Percentiles rank a stretch among this genome's conserved stretches.
phyloP scores from a whole-genome alignment of 2,888 invertebrate genomes.

The Apotomis turbidana region DNA sequence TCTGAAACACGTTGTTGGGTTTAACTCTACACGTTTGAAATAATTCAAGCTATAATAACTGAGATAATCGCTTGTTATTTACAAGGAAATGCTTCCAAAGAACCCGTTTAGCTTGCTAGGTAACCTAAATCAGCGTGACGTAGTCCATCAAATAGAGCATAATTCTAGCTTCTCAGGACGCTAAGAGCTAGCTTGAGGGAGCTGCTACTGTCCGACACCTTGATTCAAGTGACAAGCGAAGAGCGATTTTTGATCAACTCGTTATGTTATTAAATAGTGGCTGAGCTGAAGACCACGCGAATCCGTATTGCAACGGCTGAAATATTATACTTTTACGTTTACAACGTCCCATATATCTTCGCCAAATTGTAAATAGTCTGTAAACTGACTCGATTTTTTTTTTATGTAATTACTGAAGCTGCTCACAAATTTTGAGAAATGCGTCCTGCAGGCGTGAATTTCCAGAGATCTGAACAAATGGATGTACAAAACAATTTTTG shows the following conservation, averaged over 20 bases:
- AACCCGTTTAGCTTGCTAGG: conserved; percentile 21
- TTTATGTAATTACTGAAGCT: too few relatives aligned
- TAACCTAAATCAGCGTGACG: conserved; percentile 44
- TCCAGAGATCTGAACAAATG: too few relatives aligned
- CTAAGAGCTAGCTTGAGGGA: conserved; percentile 66
- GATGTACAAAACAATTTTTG: too few relatives aligned
- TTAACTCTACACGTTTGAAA: not conserved
- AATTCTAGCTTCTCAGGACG: conserved; percentile 64
- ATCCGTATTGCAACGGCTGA: too few relatives aligned
- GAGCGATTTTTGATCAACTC: conserved; percentile 28
- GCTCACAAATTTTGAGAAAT: too few relatives aligned
- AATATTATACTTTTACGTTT: too few relatives aligned
- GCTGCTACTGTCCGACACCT: conserved; percentile 64
- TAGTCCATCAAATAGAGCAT: conserved; percentile 63
- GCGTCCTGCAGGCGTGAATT: too few relatives aligned
- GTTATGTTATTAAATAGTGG: too few relatives aligned
- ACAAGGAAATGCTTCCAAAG: conserved; percentile 3
- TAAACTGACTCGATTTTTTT: too few relatives aligned
- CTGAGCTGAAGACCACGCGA: too few relatives aligned
- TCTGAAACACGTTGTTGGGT: not conserved
- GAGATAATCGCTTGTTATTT: conserved; percentile 2
- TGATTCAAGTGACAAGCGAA: conserved; percentile 42
- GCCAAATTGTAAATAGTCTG: too few relatives aligned
- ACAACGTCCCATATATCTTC: too few relatives aligned
- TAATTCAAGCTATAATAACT: not conserved